A percentile compares a stretch with the other conserved stretches of the same genome.
Evolutionary conservation across 2,113 vertebrate species (phyloP).

Genomic region (Cynopterus brachyotis): DNA sequence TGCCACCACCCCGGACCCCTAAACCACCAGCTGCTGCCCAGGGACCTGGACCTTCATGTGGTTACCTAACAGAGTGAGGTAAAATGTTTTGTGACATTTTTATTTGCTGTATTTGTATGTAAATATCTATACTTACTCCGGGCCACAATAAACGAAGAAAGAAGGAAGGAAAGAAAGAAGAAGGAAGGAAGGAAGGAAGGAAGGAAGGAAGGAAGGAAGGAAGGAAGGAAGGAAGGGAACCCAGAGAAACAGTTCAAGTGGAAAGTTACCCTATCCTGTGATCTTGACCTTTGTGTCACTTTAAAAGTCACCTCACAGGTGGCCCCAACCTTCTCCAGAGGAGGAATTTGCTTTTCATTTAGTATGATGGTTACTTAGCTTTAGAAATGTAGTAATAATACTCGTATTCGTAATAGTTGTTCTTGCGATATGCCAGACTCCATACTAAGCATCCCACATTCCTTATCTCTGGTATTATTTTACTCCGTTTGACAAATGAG

Average conservation of each 20-base stretch:
- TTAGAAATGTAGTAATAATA: too few relatives aligned
- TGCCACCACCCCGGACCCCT: accelerated
- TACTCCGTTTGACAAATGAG: background rate
- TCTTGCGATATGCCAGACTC: background rate
- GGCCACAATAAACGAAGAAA: background rate
- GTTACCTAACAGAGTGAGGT: background rate
- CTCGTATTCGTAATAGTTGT: accelerated
- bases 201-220: too few relatives aligned
- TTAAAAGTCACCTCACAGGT: background rate
- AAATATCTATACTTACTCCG: background rate
- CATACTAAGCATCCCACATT: background rate
- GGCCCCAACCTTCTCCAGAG: background rate
- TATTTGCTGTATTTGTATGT: background rate
- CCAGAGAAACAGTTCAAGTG: background rate
- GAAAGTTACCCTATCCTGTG: background rate
- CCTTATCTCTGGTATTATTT: background rate
- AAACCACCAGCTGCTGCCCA: background rate
- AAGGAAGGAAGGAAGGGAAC: background rate
- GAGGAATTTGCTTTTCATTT: background rate
- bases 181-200: too few relatives aligned
- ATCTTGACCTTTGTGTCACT: background rate
- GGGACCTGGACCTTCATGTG: too few relatives aligned
- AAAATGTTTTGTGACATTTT: background rate
- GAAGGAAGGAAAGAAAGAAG: background rate
- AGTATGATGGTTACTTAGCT: background rate